Evolutionary conservation across 2,888 invertebrate genomes (phyloP), one percentile per base, ranked within the genome.

Genomic region (Cryptus viduatorius): DNA sequence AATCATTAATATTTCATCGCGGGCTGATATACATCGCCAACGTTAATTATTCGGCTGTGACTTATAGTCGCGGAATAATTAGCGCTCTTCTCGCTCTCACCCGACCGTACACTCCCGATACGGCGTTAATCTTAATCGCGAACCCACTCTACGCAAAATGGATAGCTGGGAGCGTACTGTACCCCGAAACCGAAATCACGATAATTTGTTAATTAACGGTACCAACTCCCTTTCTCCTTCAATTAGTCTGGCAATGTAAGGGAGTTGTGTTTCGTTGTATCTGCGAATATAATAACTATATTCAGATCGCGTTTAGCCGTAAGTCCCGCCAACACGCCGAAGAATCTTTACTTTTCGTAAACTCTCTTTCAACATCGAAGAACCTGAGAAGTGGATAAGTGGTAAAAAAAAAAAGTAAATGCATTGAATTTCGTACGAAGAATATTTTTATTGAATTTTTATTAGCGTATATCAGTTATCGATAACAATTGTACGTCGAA

Each of bases 31-130:
- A 46, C 37, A 53, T 46, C 24, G 68, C 50, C 53, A 31, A 53
- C 69, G 71, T 69, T 75, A 82, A 84, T 84, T 82, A 82, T 84
- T 79, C 31, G 56, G 8, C 12, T 71, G 56, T 84, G 84, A 84
- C 71, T 84, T 82, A 84, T 82, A 59, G 71, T 75, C 65, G 24
- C 61, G 65, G 75, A 82, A 79, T 82, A 84, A 84, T 84, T 84
- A 79, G 75, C 48, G 3, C 71, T 72, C 59, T 37, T 42, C 29
- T 44, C 53, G 16, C 24, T 5, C 37, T 42, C 67, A 0, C 53
- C 14, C 31, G 48, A n/a, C 7, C 61, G 42, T 46, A 59, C 4
- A 37, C 64, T 48, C 46, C 56, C 71, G 64, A 79, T 79, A 56
- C 67, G n/a, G 73, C 64, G 75, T 65, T 79, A 82, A 84, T 84